Conservation (phyloP, 1,140 invertebrate genomes). For the Drosophila setifemur region DNA sequence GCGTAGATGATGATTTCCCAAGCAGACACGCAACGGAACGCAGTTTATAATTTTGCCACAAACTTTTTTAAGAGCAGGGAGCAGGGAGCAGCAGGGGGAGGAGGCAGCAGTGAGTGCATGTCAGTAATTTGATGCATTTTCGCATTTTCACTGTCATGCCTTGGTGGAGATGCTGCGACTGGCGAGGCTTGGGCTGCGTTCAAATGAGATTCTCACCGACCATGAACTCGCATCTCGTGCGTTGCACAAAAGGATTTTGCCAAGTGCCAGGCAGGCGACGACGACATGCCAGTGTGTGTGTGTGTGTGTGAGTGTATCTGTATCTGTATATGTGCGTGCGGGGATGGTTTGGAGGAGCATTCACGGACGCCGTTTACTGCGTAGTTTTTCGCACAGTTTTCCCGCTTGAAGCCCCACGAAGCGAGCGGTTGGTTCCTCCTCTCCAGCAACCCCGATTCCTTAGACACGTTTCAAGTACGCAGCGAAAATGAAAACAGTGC, state of each 20-base stretch:
- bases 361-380: slow-evolving; percentile 47
- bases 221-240: slow-evolving; percentile 57
- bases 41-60: slow-evolving; percentile 40
- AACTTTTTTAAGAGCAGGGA: not conserved
- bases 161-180: slow-evolving; percentile 12
- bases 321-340: slow-evolving; percentile 1
- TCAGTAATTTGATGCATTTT: slow-evolving; percentile 25
- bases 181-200: not conserved
- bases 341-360: slow-evolving; percentile 22
- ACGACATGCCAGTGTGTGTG: not conserved
- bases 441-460: slow-evolving; percentile 43
- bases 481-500: slow-evolving; percentile 58
- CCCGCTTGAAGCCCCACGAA: slow-evolving; percentile 17
- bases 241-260: slow-evolving; percentile 49
- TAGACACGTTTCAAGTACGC: slow-evolving; percentile 67
- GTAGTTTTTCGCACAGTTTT: slow-evolving; percentile 64
- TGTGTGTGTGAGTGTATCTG: not conserved
- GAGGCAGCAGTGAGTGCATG: slow-evolving; percentile 16
- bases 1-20: slow-evolving; percentile 9
- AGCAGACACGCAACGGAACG: slow-evolving; percentile 31
- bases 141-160: slow-evolving; percentile 48
- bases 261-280: slow-evolving; percentile 36
- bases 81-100: too few relatives aligned
- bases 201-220: slow-evolving; percentile 38
- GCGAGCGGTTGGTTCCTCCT: not conserved